A percentile compares a stretch with the other conserved stretches of the same genome.
These are phyloP conservation scores for Pholis gunnellus DNA, from an alignment of 2,113 vertebrate species.

Conservation along the genomic window DNA sequence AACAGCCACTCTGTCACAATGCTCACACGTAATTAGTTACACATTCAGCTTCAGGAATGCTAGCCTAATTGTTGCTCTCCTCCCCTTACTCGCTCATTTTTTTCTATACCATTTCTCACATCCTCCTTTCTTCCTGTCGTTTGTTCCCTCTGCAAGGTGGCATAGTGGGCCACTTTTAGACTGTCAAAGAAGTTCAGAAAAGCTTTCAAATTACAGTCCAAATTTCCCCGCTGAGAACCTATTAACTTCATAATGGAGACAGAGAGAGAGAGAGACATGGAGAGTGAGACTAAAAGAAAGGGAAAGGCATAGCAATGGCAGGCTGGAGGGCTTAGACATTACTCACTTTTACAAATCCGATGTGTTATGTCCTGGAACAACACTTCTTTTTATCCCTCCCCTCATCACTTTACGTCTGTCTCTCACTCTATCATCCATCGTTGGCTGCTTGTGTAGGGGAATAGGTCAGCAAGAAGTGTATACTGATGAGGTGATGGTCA, in stretches of 20 bases:
- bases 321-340: conserved; percentile 30
- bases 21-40: conserved; percentile 80
- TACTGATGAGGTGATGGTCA: conserved; percentile 7
- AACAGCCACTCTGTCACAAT: conserved; percentile 79
- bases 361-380: conserved; percentile 33
- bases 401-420: not conserved
- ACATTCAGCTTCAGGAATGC: conserved; percentile 77
- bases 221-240: conserved; percentile 60
- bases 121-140: conserved; percentile 40
- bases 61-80: conserved; percentile 75
- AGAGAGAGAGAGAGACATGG: conserved; percentile 18
- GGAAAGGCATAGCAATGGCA: conserved; percentile 17
- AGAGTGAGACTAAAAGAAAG: not conserved
- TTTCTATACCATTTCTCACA: conserved; percentile 53
- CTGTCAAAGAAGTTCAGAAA: conserved; percentile 71
- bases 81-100: conserved; percentile 55
- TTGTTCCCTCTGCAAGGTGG: conserved; percentile 67
- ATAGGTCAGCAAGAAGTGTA: conserved; percentile 11
- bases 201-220: conserved; percentile 73
- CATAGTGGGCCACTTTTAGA: conserved; percentile 61
- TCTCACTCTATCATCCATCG: not conserved
- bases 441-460: conserved; percentile 6
- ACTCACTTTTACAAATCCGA: conserved; percentile 22
- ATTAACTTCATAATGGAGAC: conserved; percentile 64
- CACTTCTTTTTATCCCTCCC: not conserved